Conservation (phyloP, 1,140 invertebrate genomes). For the Eriocheir sinensis region DNA sequence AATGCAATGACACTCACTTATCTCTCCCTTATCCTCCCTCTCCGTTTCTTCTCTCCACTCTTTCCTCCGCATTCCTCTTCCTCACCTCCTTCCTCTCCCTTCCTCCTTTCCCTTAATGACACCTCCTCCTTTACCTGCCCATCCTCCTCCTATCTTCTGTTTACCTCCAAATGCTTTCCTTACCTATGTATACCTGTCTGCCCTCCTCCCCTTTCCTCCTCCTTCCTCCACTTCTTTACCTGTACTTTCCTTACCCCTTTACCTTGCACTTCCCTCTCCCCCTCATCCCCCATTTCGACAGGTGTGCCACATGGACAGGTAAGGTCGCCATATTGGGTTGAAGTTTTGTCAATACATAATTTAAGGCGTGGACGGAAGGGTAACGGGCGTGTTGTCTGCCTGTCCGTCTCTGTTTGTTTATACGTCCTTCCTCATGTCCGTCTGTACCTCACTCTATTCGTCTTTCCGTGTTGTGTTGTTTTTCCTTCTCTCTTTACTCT, state of each 20-base stretch:
- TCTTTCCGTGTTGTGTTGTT: not conserved
- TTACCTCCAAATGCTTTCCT: not conserved
- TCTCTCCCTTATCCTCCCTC: too few species aligned
- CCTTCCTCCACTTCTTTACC: too few species aligned
- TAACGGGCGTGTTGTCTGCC: not conserved
- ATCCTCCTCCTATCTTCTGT: not conserved
- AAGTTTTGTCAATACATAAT: not conserved
- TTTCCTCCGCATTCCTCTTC: too few species aligned
- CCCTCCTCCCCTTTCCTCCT: not conserved
- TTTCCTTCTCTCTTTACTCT: not conserved
- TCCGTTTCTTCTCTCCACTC: too few species aligned
- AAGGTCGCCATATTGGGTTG: not conserved
- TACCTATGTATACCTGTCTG: not conserved
- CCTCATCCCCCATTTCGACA: not conserved
- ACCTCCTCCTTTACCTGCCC: too few species aligned
- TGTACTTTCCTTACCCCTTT: too few species aligned
- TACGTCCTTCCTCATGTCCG: not conserved
- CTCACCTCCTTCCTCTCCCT: too few species aligned
- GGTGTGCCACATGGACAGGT: not conserved
- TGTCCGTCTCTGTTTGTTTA: not conserved
- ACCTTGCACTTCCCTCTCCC: not conserved
- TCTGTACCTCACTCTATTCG: not conserved
- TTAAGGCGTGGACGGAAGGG: not conserved
- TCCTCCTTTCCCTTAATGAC: too few species aligned
- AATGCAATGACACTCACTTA: too few species aligned